A percentile compares a stretch with the other conserved stretches of the same genome.
These are phyloP conservation scores for Sympetrum striolatum DNA, from an alignment of 2,888 invertebrate species.

Conservation along the genomic window DNA sequence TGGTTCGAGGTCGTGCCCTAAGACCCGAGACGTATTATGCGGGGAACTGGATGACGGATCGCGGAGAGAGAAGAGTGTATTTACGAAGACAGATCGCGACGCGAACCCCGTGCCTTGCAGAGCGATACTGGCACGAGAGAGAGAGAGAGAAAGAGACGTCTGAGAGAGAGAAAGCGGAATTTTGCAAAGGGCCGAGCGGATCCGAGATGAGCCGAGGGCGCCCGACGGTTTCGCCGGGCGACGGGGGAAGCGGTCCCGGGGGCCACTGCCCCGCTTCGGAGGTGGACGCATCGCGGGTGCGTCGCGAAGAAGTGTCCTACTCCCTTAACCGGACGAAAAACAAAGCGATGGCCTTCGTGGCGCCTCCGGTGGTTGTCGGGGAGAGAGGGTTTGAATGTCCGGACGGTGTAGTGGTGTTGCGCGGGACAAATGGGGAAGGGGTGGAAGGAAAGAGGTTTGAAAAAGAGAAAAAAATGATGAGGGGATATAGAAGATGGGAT, in stretches of 20 bases:
- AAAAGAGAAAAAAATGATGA: not conserved
- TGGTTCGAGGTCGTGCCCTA: not conserved
- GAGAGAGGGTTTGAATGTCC: not conserved
- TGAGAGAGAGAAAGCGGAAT: not conserved
- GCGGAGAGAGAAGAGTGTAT: not conserved
- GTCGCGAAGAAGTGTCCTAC: not conserved
- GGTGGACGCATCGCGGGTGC: not conserved
- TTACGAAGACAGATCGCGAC: not conserved
- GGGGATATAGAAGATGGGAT: not conserved
- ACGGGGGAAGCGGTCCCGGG: slow-evolving; percentile 44
- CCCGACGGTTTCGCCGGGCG: not conserved
- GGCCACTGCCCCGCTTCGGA: slow-evolving; percentile 35
- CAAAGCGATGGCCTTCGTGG: not conserved
- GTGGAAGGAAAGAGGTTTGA: not conserved
- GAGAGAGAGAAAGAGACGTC: not conserved
- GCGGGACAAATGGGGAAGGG: not conserved
- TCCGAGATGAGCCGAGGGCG: not conserved
- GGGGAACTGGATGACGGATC: not conserved
- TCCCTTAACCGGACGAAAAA: not conserved
- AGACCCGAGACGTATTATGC: not conserved
- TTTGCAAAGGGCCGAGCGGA: slow-evolving; percentile 4
- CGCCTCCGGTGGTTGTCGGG: not conserved
- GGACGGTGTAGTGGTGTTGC: not conserved
- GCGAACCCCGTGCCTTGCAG: not conserved
- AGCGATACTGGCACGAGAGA: not conserved